phyloP scores from a whole-genome alignment of 2,113 vertebrate species.

The Empidonax alnorum region DNA sequence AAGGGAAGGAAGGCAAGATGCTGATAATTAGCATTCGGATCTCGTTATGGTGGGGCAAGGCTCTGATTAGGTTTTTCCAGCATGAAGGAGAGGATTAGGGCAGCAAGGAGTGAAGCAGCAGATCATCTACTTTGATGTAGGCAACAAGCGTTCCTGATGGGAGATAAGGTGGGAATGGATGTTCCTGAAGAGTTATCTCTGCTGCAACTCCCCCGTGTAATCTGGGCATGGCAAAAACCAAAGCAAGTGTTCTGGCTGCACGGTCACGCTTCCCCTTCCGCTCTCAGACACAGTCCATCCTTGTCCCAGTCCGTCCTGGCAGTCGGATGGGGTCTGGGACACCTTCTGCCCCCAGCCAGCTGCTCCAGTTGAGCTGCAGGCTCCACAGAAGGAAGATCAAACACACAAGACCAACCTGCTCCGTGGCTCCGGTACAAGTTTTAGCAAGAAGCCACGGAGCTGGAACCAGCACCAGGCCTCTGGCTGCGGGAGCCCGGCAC shows the following conservation, averaged over 20 bases:
- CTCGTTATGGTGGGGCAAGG: constrained; percentile 7
- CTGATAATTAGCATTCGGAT: constrained; percentile 29
- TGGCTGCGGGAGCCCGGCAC: not conserved
- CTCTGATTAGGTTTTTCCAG: not conserved
- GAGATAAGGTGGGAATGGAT: constrained; percentile 50
- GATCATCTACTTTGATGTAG: constrained; percentile 26
- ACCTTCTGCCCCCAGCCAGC: not conserved
- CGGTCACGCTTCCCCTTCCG: rapidly evolving
- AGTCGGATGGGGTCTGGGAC: rapidly evolving
- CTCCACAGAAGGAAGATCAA: not conserved
- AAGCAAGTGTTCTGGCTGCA: not conserved
- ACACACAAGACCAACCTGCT: constrained; percentile 37
- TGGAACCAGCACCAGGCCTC: not conserved
- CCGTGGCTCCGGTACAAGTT: constrained; percentile 25
- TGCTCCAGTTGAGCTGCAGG: not conserved
- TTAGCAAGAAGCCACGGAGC: constrained; percentile 32
- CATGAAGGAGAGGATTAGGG: not conserved
- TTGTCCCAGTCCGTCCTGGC: not conserved
- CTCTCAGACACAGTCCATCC: not conserved
- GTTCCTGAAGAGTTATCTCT: constrained; percentile 1
- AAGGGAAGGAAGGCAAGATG: not conserved
- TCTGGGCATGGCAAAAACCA: not conserved
- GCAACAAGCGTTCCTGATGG: not conserved
- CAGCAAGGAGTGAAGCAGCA: not conserved
- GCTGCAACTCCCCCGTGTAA: not conserved